Evolutionary conservation across 2,797 vertebrate genomes (phyloP).

Genomic region (Eidolon dupreanum): DNA sequence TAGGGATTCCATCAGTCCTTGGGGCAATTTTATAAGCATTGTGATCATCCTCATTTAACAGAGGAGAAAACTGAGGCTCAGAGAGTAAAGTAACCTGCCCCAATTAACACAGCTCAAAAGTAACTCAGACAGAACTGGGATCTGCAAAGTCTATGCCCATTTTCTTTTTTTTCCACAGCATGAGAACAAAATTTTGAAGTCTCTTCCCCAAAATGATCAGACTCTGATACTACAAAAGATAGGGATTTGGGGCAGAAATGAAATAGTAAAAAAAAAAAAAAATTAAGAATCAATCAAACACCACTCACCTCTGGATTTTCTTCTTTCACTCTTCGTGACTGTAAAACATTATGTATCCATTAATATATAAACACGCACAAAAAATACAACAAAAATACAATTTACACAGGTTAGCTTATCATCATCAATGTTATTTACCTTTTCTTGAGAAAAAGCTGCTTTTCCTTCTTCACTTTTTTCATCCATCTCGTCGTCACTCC

Average conservation of each 20-base stretch:
- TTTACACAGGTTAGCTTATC: not conserved
- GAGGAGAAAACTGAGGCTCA: not conserved
- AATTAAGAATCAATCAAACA: not conserved
- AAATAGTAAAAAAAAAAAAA: not conserved
- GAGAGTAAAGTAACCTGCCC: not conserved
- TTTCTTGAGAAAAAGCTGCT: slow-evolving; percentile 94
- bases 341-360: slow-evolving; percentile 81
- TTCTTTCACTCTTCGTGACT: slow-evolving; percentile 97
- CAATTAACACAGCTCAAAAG: not conserved
- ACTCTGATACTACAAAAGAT: not conserved
- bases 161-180: not conserved
- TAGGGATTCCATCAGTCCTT: not conserved
- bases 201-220: not conserved
- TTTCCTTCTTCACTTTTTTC: slow-evolving; percentile 95
- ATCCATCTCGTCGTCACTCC: slow-evolving; percentile 98
- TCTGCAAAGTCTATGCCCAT: not conserved
- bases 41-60: not conserved
- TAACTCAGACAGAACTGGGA: not conserved
- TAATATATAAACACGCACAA: not conserved
- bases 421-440: slow-evolving; percentile 84
- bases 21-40: not conserved
- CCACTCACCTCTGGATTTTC: slow-evolving; percentile 87
- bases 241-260: not conserved
- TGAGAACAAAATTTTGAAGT: not conserved
- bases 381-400: not conserved